A percentile compares a stretch with the other conserved stretches of the same genome.
Conservation (phyloP, 2,113 vertebrate genomes). For the Polyodon spathula region DNA sequence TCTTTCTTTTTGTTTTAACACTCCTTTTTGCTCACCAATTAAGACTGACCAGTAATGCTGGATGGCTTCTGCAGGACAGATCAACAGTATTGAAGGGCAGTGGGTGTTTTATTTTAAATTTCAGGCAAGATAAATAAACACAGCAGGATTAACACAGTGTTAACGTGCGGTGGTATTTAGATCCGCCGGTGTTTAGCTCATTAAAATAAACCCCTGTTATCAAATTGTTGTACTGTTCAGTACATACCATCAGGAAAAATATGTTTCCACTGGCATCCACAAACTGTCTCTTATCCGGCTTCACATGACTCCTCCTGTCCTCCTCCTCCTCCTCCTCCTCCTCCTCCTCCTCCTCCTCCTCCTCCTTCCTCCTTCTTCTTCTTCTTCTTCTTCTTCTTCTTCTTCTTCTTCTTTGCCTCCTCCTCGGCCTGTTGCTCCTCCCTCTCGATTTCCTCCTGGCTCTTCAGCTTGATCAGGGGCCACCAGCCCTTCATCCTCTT, state of each 20-base stretch:
- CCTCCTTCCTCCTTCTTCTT: conserved; percentile 71
- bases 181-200: too few species aligned
- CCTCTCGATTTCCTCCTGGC: conserved; percentile 62
- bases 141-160: too few species aligned
- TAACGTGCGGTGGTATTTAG: too few species aligned
- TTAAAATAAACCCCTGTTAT: too few species aligned
- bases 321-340: conserved; percentile 49
- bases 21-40: too few species aligned
- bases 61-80: too few species aligned
- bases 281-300: conserved; percentile 67
- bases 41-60: too few species aligned
- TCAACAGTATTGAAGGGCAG: too few species aligned
- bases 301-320: conserved; percentile 49
- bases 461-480: conserved; percentile 75
- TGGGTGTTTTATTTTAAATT: too few species aligned
- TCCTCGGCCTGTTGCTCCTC: conserved; percentile 59
- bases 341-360: conserved; percentile 49
- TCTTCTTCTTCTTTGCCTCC: conserved; percentile 45
- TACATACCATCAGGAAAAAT: conserved; percentile 67
- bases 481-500: conserved; percentile 85
- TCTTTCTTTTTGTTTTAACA: too few species aligned
- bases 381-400: conserved; percentile 49
- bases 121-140: too few species aligned
- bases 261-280: conserved; percentile 63
- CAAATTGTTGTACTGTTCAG: background rate